phyloP scores from a whole-genome alignment of 1,140 invertebrate species.

The Listronotus oregonensis region DNA sequence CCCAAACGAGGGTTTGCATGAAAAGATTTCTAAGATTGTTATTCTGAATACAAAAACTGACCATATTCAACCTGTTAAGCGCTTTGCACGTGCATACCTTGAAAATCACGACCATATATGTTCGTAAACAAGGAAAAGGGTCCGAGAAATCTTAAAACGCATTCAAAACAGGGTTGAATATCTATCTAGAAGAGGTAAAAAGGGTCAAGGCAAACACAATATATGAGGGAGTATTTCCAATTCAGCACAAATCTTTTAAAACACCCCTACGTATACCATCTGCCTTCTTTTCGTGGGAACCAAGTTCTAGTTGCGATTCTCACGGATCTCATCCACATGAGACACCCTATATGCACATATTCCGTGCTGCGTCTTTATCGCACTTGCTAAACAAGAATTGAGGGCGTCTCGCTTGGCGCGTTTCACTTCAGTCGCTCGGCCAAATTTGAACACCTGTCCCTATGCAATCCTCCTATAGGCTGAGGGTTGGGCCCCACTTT shows the following conservation, averaged over 20 bases:
- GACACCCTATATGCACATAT: constrained; percentile 46
- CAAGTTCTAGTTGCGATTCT: constrained; percentile 50
- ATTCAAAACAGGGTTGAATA: constrained; percentile 16
- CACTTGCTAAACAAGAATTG: constrained; percentile 27
- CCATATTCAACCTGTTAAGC: constrained; percentile 40
- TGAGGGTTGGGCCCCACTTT: constrained; percentile 34
- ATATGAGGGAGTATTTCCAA: constrained; percentile 31
- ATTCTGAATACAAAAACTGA: constrained; percentile 37
- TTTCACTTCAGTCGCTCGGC: constrained; percentile 31
- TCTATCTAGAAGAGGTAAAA: constrained; percentile 35
- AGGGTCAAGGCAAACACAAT: constrained; percentile 37
- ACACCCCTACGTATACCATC: constrained; percentile 55
- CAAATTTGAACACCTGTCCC: constrained; percentile 55
- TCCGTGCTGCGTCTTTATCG: constrained; percentile 38
- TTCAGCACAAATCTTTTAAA: constrained; percentile 41
- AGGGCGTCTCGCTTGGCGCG: constrained; percentile 41
- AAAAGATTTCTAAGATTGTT: constrained; percentile 13
- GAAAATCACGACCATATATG: constrained; percentile 5
- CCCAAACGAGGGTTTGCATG: constrained; percentile 17
- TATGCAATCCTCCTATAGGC: constrained; percentile 50
- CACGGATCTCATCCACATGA: constrained; percentile 48
- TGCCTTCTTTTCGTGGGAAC: constrained; percentile 56
- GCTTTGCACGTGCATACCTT: constrained; percentile 29
- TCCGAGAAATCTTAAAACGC: not conserved
- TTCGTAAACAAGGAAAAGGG: not conserved